Percentiles rank a stretch among this genome's conserved stretches.
phyloP scores from a whole-genome alignment of 2,113 vertebrate genomes.

The Melozone crissalis region DNA sequence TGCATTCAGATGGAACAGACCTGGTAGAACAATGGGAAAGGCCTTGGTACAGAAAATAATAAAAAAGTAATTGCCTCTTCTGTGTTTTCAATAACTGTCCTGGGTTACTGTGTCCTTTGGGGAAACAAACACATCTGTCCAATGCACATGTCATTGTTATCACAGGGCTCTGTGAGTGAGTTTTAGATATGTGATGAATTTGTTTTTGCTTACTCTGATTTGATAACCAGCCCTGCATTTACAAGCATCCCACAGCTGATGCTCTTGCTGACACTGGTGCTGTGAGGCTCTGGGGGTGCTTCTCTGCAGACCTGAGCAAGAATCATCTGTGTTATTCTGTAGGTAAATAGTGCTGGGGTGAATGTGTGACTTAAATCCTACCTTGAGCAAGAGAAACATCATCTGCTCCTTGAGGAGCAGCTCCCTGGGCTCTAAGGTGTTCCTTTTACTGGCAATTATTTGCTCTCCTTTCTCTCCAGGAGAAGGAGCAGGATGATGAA shows the following conservation, averaged over 20 bases:
- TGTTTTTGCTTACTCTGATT: neutral
- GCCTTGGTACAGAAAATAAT: neutral
- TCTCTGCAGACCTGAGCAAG: neutral
- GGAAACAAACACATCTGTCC: neutral
- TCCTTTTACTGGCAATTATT: neutral
- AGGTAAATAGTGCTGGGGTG: neutral
- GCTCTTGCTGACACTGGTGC: fast-evolving
- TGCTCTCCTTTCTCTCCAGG: neutral
- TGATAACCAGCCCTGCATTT: neutral
- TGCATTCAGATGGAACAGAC: neutral
- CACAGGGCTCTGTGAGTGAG: neutral
- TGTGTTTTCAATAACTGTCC: neutral
- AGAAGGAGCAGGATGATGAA: constrained; percentile 1
- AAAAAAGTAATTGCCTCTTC: neutral
- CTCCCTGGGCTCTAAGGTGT: neutral
- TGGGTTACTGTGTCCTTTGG: neutral
- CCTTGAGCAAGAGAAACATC: neutral
- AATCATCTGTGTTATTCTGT: neutral
- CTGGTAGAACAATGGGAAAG: constrained; percentile 8
- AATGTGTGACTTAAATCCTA: neutral
- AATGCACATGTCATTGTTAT: neutral
- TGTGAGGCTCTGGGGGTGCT: neutral
- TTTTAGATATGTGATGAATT: neutral
- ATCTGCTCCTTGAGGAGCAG: neutral
- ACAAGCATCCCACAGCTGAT: too few species aligned